Conservation (phyloP, 2,113 vertebrate species). For the Fulica atra region DNA sequence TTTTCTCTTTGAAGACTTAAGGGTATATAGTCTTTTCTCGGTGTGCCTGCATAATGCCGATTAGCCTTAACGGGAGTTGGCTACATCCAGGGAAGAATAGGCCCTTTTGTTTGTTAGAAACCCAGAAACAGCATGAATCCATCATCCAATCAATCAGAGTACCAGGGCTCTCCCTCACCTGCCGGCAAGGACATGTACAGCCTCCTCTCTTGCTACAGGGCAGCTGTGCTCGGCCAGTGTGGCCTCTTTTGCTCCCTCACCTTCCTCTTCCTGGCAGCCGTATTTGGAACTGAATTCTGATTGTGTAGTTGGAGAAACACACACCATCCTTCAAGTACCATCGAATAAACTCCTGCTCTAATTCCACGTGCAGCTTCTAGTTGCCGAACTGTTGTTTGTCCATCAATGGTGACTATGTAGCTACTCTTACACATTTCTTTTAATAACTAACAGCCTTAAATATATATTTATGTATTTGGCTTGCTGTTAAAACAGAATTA, state of each 20-base stretch:
- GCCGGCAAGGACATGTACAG: constrained; percentile 26
- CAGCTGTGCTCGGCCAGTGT: background rate
- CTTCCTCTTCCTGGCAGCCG: background rate
- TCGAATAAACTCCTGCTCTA: background rate
- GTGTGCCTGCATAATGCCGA: constrained; percentile 62
- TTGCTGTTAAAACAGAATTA: background rate
- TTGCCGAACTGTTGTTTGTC: background rate
- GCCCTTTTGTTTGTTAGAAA: constrained; percentile 64
- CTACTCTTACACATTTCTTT: background rate
- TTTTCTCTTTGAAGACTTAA: constrained; percentile 73
- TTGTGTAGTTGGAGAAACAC: background rate
- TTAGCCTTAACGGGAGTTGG: constrained; percentile 66
- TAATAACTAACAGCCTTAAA: background rate
- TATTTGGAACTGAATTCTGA: background rate
- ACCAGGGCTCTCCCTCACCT: constrained; percentile 57
- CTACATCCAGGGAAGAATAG: constrained; percentile 69
- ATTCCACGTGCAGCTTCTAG: background rate
- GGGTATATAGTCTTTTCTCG: constrained; percentile 57
- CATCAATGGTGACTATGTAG: background rate
- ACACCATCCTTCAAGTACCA: background rate
- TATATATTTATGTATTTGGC: background rate
- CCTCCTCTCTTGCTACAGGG: background rate
- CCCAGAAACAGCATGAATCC: constrained; percentile 67
- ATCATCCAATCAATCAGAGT: constrained; percentile 68
- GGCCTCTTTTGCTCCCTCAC: background rate